Evolutionary conservation across 2,113 vertebrate species (phyloP), one percentile per base, ranked within the genome.

Genomic region (Elephantulus edwardii): DNA sequence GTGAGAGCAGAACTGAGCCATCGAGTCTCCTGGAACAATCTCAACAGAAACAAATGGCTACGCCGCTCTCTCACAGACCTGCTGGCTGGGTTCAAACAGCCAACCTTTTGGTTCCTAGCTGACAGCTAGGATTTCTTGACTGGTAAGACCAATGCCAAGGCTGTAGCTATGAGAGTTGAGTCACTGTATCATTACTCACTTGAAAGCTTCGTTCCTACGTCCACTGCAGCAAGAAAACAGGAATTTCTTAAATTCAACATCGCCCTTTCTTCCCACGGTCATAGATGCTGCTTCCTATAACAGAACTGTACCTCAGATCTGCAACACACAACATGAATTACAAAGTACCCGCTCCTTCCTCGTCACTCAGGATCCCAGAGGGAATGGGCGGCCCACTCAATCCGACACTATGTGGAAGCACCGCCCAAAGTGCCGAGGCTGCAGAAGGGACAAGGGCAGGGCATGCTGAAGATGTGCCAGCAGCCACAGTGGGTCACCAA

Each of bases 181-280:
- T 40, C 11, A 74, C 14, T 75, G 52, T 30, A 10, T 54, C 42
- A 26, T 4, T 8, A 60, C 11, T 50, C 46, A 83, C 50, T 40
- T 86, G 56, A 33, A 62, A 77, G 13, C 52, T 38, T 48, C 75
- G 52, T 20, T 60, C 26, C 46, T 84, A 92, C 85, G n/a, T 86
- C 35, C 40, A 88, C 16, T 16, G 28, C 7, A 78, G 40, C 83
- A 52, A 86, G 44, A 90, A 79, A 38, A 12, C n/a, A 24, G 35
- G 3, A 19, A 17, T 5, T 44, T 85, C 75, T 83, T 77, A 66
- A 80, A 82, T 24, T 86, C 0, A 44, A 52, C 24, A 38, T 28
- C 84, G 52, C 72, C 70, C 24, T 58, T 68, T 70, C 8, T 56
- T 2, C 66, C 35, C 4, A 1, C 5, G 20, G 42, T 83, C 93